phyloP scores from a whole-genome alignment of 92 coral and sea anemone species.

The Parazoanthus darwini region DNA sequence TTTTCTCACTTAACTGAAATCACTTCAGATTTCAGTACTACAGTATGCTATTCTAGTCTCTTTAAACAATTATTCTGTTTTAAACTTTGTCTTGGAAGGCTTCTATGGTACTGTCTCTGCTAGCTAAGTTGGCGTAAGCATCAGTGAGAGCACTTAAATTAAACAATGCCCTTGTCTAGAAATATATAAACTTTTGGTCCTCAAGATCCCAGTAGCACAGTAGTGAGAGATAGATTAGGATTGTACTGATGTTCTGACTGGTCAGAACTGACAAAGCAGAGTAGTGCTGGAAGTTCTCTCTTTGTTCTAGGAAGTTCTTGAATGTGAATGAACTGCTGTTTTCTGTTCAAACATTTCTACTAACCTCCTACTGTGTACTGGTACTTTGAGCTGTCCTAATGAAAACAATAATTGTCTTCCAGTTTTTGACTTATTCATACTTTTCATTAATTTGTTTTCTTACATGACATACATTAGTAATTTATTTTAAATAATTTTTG shows the following conservation, averaged over 20 bases:
- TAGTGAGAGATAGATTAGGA: background rate
- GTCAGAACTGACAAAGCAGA: slow-evolving; percentile 40
- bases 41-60: background rate
- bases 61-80: too few species aligned
- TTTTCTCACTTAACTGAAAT: background rate
- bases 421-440: background rate
- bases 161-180: too few species aligned
- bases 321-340: background rate
- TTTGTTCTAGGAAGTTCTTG: slow-evolving; percentile 15
- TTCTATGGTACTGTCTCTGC: background rate
- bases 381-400: background rate
- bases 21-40: background rate
- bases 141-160: too few species aligned
- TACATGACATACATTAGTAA: background rate
- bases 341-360: background rate
- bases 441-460: background rate
- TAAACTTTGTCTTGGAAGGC: background rate
- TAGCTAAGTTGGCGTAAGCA: background rate
- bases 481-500: background rate
- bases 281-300: slow-evolving; percentile 30
- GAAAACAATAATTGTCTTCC: too few species aligned
- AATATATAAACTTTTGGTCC: background rate
- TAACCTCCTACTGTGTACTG: background rate
- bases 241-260: slow-evolving; percentile 9
- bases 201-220: background rate